Conservation (phyloP, 2,113 vertebrate species). For the Mormoops blainvillei region DNA sequence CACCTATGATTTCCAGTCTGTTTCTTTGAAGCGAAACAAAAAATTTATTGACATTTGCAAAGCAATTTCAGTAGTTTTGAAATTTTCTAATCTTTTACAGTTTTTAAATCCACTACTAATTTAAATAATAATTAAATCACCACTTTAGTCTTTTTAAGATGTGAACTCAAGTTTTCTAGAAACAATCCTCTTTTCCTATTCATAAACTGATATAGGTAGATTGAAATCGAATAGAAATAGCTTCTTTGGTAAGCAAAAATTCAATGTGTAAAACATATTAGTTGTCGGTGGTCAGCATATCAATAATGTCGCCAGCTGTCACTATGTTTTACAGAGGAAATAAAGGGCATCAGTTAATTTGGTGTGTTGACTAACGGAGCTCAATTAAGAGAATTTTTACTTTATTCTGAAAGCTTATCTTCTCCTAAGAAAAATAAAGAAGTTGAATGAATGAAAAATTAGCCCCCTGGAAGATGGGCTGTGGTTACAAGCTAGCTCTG, state of each 20-base stretch:
- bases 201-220: not conserved
- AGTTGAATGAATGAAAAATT: not conserved
- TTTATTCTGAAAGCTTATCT: conserved; percentile 28
- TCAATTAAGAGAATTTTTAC: not conserved
- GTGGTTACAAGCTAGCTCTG: not conserved
- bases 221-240: not conserved
- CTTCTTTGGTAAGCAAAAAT: not conserved
- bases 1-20: not conserved
- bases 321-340: not conserved
- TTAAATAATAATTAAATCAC: not conserved
- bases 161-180: not conserved
- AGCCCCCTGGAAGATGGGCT: not conserved
- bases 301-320: not conserved
- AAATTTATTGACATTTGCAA: not conserved
- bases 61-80: not conserved
- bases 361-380: not conserved
- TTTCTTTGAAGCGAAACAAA: not conserved
- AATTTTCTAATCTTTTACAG: not conserved
- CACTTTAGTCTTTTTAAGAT: not conserved
- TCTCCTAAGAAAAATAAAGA: not conserved
- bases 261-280: not conserved
- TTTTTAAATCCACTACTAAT: not conserved
- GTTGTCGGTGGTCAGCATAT: not conserved
- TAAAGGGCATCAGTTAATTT: not conserved
- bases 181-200: not conserved